phyloP scores from a whole-genome alignment of 2,888 invertebrate species.

The Dryomyza anilis region DNA sequence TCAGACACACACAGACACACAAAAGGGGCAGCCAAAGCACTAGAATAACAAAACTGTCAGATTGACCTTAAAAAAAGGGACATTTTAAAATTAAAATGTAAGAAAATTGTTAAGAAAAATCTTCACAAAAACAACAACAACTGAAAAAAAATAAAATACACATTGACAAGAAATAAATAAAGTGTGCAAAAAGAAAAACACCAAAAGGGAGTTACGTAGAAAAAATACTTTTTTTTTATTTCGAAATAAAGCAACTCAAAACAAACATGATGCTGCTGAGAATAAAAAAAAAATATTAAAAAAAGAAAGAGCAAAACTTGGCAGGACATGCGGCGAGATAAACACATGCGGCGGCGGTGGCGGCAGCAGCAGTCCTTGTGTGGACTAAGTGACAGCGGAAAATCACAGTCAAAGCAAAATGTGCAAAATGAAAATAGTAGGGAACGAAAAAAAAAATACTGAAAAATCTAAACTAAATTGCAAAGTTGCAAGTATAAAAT shows the following conservation, averaged over 20 bases:
- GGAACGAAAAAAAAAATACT: too few species aligned
- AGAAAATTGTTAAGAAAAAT: slow-evolving; percentile 24
- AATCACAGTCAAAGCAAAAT: slow-evolving; percentile 4
- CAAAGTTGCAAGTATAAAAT: slow-evolving; percentile 17
- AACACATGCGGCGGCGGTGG: slow-evolving; percentile 3
- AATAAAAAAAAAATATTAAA: too few species aligned
- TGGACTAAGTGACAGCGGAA: slow-evolving; percentile 12
- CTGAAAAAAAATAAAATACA: slow-evolving; percentile 18
- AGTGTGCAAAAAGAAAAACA: slow-evolving; percentile 55
- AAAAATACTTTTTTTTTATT: too few species aligned
- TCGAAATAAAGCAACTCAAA: not conserved
- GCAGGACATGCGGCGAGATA: slow-evolving; percentile 18
- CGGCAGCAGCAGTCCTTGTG: not conserved
- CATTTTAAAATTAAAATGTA: slow-evolving; percentile 54
- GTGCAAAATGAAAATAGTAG: too few species aligned
- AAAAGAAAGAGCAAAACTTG: slow-evolving; percentile 11
- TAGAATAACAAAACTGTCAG: slow-evolving; percentile 16
- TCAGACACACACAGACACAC: not conserved
- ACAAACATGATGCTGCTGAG: too few species aligned
- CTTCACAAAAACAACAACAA: slow-evolving; percentile 26
- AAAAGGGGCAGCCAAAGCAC: slow-evolving; percentile 11
- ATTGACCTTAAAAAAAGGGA: slow-evolving; percentile 32
- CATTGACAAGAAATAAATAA: slow-evolving; percentile 56
- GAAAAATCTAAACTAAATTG: slow-evolving; percentile 15
- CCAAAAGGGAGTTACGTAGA: slow-evolving; percentile 44